phyloP scores from a whole-genome alignment of 2,888 invertebrate genomes.

The Drosophila conformis region DNA sequence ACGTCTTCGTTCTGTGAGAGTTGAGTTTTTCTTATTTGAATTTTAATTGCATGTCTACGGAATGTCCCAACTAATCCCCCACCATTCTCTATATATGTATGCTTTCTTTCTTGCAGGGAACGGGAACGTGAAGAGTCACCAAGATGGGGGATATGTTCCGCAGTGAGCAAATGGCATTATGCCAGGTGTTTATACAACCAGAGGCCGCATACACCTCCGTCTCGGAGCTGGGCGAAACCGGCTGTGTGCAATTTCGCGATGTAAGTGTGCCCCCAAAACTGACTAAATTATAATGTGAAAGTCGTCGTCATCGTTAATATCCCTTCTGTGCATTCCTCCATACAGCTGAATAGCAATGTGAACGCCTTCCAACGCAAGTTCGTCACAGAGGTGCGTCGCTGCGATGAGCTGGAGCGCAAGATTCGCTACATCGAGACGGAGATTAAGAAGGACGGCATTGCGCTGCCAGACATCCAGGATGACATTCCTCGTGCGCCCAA shows the following conservation, averaged over 20 bases:
- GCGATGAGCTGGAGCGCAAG: constrained; percentile 94
- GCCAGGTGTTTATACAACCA: constrained; percentile 98
- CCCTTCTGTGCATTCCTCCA: not conserved
- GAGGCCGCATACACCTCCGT: constrained; percentile 98
- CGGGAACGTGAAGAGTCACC: constrained; percentile 75
- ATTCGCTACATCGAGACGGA: constrained; percentile 92
- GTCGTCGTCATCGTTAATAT: constrained; percentile 8
- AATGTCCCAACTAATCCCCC: constrained; percentile 48
- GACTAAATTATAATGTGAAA: not conserved
- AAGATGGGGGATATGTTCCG: constrained; percentile 93
- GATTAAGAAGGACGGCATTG: constrained; percentile 91
- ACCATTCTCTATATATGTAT: not conserved
- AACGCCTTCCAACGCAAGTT: constrained; percentile 95
- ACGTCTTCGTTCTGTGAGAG: constrained; percentile 35
- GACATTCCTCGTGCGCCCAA: constrained; percentile 90
- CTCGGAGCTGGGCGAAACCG: constrained; percentile 97
- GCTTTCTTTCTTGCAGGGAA: constrained; percentile 55
- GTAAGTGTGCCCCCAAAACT: constrained; percentile 87
- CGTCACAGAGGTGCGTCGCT: constrained; percentile 93
- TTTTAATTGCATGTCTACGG: constrained; percentile 75
- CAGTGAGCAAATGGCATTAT: constrained; percentile 96
- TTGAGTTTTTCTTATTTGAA: constrained; percentile 42
- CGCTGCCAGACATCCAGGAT: constrained; percentile 89
- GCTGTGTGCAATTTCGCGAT: constrained; percentile 97
- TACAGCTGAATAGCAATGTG: constrained; percentile 91